A percentile compares a stretch with the other conserved stretches of the same genome.
These are phyloP conservation scores for Tenthredo amoena DNA, from an alignment of 2,888 invertebrate species.

Conservation along the genomic window DNA sequence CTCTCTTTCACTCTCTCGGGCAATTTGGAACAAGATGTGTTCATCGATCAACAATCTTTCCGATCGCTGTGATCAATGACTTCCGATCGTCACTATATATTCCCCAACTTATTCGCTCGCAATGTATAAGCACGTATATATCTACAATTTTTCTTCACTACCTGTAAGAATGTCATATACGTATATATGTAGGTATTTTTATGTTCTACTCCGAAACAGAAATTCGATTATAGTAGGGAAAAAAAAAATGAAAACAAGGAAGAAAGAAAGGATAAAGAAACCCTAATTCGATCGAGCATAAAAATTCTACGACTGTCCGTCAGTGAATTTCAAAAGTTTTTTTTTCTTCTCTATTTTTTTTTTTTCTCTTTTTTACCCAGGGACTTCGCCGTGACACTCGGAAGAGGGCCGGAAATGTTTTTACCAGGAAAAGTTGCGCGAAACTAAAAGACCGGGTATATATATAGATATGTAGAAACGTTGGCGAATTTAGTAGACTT, in stretches of 20 bases:
- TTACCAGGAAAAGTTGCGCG: conserved; percentile 57
- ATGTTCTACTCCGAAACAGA: not conserved
- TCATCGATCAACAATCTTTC: not conserved
- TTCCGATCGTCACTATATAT: not conserved
- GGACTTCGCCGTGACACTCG: conserved; percentile 8
- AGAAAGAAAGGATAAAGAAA: not conserved
- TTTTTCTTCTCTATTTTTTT: conserved; percentile 52
- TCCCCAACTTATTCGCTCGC: too few species aligned
- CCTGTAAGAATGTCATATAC: too few species aligned
- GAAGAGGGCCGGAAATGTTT: conserved; percentile 44
- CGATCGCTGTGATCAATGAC: not conserved
- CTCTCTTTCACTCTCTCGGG: not conserved
- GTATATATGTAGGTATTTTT: not conserved
- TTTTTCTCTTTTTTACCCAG: conserved; percentile 19
- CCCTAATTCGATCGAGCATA: conserved; percentile 60
- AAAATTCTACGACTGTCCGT: conserved; percentile 56
- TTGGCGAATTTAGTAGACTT: not conserved
- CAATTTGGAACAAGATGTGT: not conserved
- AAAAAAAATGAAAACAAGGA: not conserved
- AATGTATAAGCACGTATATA: too few species aligned
- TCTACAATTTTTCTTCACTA: too few species aligned
- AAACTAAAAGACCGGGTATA: not conserved
- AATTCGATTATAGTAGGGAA: not conserved
- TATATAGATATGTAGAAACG: not conserved
- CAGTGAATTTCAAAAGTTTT: conserved; percentile 57